Base-by-base conservation (phyloP, 2,888 invertebrate genomes). In the Amblyteles armatorius region DNA sequence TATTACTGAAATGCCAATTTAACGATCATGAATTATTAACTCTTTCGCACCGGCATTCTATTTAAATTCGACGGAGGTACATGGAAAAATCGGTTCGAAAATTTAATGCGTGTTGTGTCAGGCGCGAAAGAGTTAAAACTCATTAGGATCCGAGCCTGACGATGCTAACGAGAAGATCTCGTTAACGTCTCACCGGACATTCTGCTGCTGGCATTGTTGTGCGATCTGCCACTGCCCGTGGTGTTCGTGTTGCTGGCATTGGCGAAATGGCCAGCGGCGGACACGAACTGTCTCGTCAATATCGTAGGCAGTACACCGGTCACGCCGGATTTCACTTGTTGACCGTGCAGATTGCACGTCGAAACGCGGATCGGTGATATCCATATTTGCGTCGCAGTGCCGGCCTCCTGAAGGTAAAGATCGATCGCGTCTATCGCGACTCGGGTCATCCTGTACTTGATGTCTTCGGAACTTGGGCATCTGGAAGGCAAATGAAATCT, bases 301-400 rank as follows among this genome's bases (percentile, higher is more conserved):
- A 98, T 95, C 87, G 96, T 96, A 0, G 98, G 97, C 84, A 99
- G 94, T 68, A 99, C 95, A 6, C 97, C 97, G 3, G 98, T 98
- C 40, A 99, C 95, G 0, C 99, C 99, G 2, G 97, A 97, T 88
- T 97, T 97, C 48, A 98, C 98, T 90, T 98, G 97, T 87, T 97
- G 96, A 0, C 99, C 98, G 91, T 99, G 99, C n/a, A 99, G 95
- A 94, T 99, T 99, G 92, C 99, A 99, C 69, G 97, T 97, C 29
- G 98, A 97, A 84, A 99, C 94, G 72, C 99, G 96, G 50, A 99
- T 95, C 1, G 99, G 99, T 26, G 97, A 98, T 89, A 98, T 95
- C 97, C 98, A 98, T 1, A 98, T 94, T 92, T 98, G 98, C 44
- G 98, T 94, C 0, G 98, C 97, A 3, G 98, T 97, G 63, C 98